Conservation (phyloP, 2,888 invertebrate genomes). For the Parapristionchus giblindavisi region DNA sequence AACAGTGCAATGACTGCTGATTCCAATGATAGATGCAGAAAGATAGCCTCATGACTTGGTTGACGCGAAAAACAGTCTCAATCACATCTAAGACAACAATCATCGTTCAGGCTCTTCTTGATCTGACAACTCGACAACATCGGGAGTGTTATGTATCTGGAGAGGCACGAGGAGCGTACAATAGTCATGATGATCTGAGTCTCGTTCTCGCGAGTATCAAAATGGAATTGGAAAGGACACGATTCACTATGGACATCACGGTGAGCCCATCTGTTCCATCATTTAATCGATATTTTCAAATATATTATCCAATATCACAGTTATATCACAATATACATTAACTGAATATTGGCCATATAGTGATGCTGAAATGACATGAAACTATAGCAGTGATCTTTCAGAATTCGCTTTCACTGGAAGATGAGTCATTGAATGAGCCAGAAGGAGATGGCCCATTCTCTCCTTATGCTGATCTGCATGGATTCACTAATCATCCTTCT, state of each 20-base stretch:
- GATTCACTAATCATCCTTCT: background rate
- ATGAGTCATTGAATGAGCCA: background rate
- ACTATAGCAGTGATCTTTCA: background rate
- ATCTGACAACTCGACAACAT: slow-evolving; percentile 15
- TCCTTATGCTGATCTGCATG: slow-evolving; percentile 23
- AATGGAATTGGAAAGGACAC: background rate
- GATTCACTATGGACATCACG: background rate
- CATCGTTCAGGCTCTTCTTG: slow-evolving; percentile 24
- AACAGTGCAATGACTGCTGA: too few relatives aligned
- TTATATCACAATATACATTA: background rate
- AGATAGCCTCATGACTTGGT: too few relatives aligned
- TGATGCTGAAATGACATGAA: background rate
- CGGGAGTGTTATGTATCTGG: slow-evolving; percentile 5
- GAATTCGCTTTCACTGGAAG: slow-evolving; percentile 31
- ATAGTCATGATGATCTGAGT: slow-evolving; percentile 17
- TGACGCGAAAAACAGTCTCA: background rate
- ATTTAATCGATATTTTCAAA: too few relatives aligned
- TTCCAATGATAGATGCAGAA: too few relatives aligned
- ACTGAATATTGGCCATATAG: background rate
- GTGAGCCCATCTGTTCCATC: slow-evolving; percentile 6
- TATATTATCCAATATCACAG: too few relatives aligned
- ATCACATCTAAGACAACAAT: background rate
- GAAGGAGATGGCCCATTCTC: background rate
- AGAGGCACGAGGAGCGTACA: background rate
- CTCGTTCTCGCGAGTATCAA: background rate